Percentiles rank a stretch among this genome's conserved stretches.
Conservation (phyloP, 2,113 vertebrate genomes). For the Colaptes auratus region DNA sequence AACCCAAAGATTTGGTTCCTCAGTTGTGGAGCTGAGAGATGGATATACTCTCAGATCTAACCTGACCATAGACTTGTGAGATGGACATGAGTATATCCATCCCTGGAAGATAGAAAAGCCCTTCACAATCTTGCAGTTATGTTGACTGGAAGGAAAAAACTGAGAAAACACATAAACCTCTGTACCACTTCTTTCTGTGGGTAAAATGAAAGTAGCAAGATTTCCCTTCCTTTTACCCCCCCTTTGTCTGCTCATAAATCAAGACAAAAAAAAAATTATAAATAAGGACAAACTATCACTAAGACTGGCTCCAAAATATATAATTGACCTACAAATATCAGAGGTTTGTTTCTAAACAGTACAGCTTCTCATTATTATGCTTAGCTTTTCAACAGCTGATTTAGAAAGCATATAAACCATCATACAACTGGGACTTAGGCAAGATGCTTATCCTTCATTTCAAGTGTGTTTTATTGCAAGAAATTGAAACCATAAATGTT, state of each 20-base stretch:
- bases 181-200: neutral
- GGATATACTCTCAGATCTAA: neutral
- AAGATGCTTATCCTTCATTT: neutral
- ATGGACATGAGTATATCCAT: neutral
- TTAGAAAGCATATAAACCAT: neutral
- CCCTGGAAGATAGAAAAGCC: neutral
- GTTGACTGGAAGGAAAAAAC: neutral
- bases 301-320: neutral
- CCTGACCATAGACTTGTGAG: neutral
- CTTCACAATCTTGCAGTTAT: neutral
- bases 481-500: neutral
- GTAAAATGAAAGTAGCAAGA: neutral
- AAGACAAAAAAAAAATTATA: neutral
- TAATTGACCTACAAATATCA: neutral
- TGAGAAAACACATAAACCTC: neutral
- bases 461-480: neutral
- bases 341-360: neutral
- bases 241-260: neutral
- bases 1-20: neutral
- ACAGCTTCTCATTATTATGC: neutral
- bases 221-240: no score
- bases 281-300: neutral
- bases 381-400: neutral
- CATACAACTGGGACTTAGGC: neutral
- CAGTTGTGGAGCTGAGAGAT: neutral